A percentile compares a stretch with the other conserved stretches of the same genome.
Evolutionary conservation across 2,888 invertebrate species (phyloP).

Genomic region (Mongoloraphidia duomilia): DNA sequence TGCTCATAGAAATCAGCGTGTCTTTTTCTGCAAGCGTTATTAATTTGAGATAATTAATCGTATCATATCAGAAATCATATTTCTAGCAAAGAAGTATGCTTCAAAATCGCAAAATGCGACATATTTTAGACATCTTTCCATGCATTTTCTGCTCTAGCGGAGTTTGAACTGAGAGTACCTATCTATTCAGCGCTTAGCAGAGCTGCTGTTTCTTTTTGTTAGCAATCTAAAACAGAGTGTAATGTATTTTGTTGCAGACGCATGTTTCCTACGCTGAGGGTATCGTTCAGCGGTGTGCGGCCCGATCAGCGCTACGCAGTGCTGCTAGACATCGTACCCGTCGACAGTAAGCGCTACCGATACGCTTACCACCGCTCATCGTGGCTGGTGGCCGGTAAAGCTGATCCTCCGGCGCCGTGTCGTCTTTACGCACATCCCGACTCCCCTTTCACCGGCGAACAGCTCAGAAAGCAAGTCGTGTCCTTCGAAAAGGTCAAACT

Average conservation of each 20-base stretch:
- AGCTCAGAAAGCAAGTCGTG: constrained; percentile 89
- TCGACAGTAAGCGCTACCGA: constrained; percentile 90
- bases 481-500: constrained; percentile 97
- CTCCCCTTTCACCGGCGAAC: constrained; percentile 89
- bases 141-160: no score
- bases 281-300: constrained; percentile 76
- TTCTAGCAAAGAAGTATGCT: no score
- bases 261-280: constrained; percentile 95
- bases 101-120: no score
- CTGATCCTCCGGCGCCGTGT: constrained; percentile 89
- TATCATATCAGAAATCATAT: no score
- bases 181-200: no score
- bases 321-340: constrained; percentile 89
- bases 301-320: constrained; percentile 81
- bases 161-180: no score
- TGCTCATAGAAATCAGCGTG: no score
- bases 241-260: constrained; percentile 47
- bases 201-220: neutral
- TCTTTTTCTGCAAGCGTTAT: no score
- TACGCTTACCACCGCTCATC: constrained; percentile 98
- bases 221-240: constrained; percentile 1
- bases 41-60: no score
- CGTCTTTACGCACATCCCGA: constrained; percentile 93
- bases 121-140: no score
- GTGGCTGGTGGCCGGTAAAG: constrained; percentile 96